Evolutionary conservation across 2,888 invertebrate genomes (phyloP).

Genomic region (Hydrotaea cyrtoneurina): DNA sequence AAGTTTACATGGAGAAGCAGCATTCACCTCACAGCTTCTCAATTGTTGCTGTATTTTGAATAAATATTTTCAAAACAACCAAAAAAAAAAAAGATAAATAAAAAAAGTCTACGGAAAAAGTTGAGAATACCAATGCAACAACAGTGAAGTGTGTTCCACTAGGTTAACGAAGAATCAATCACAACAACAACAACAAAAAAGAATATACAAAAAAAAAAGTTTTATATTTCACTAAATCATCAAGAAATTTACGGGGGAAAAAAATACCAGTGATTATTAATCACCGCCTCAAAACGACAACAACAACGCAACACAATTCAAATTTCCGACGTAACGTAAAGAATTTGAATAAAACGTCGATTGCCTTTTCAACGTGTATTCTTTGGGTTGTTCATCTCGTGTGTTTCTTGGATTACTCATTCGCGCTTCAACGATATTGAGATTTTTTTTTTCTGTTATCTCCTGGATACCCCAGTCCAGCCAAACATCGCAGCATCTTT

Average conservation of each 20-base stretch:
- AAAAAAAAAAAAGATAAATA: too few relatives aligned
- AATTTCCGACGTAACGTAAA: neutral
- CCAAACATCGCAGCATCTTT: neutral
- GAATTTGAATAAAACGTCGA: neutral
- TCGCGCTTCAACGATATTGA: neutral
- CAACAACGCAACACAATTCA: neutral
- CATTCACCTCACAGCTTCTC: neutral
- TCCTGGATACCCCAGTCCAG: slow-evolving; percentile 31
- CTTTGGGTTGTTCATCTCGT: neutral
- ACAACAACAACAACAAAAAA: neutral
- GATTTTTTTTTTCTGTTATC: neutral
- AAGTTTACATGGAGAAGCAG: slow-evolving; percentile 71
- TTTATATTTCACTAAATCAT: slow-evolving; percentile 55
- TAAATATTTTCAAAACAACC: too few relatives aligned
- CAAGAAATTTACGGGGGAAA: slow-evolving; percentile 3
- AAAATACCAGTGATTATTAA: slow-evolving; percentile 4
- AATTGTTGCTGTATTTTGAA: too few relatives aligned
- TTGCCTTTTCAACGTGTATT: neutral
- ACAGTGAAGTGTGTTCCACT: slow-evolving; percentile 6
- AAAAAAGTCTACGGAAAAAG: too few relatives aligned
- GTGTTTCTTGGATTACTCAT: slow-evolving; percentile 61
- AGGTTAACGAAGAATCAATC: neutral
- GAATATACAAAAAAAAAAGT: slow-evolving; percentile 7
- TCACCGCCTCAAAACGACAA: neutral
- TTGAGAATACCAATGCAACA: too few relatives aligned